phyloP scores from a whole-genome alignment of 1,140 invertebrate species.

The Macrobrachium rosenbergii region DNA sequence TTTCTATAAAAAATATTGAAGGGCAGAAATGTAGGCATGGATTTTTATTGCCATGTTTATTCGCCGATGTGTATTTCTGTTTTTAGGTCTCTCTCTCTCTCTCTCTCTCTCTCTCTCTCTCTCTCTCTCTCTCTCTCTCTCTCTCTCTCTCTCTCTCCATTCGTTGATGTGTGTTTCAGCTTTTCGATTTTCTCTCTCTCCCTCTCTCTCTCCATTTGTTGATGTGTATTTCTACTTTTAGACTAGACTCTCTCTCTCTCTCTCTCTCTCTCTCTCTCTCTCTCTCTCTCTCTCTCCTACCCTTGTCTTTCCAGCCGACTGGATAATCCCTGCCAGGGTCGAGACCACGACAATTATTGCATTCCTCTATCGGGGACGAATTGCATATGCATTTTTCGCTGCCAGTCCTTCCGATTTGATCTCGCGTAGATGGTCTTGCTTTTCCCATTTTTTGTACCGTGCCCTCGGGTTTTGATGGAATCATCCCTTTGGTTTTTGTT shows the following conservation, averaged over 20 bases:
- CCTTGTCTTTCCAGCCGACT: background rate
- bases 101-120: constrained; percentile 12
- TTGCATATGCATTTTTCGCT: too few relatives aligned
- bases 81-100: background rate
- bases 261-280: constrained; percentile 6
- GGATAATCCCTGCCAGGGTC: constrained; percentile 1
- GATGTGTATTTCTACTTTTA: background rate
- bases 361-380: background rate
- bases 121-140: constrained; percentile 7
- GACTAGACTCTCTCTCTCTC: too few relatives aligned
- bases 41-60: too few relatives aligned
- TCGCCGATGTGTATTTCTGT: too few relatives aligned
- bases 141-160: constrained; percentile 2
- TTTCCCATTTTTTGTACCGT: too few relatives aligned
- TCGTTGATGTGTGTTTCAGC: too few relatives aligned
- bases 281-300: background rate
- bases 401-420: too few relatives aligned
- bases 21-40: background rate
- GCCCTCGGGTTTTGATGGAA: too few relatives aligned
- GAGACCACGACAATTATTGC: background rate
- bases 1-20: background rate
- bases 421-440: too few relatives aligned
- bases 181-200: background rate
- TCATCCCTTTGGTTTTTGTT: too few relatives aligned
- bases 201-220: too few relatives aligned